Evolutionary conservation across 2,113 vertebrate genomes (phyloP).

Genomic region (Tretioscincus oriximinensis): DNA sequence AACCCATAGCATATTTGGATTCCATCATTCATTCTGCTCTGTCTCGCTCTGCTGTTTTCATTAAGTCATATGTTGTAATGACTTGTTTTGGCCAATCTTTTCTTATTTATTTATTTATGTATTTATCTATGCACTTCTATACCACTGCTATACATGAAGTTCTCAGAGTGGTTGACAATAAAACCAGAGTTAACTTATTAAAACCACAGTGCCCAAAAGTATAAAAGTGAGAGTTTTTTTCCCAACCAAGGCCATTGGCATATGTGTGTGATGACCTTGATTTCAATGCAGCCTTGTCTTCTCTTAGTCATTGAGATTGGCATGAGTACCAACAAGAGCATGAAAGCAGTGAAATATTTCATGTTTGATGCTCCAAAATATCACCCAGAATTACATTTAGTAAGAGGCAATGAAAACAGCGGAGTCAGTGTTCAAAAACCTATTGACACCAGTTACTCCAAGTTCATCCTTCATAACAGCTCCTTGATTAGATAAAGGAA

Average conservation of each 20-base stretch:
- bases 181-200: too few species aligned
- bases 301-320: not conserved
- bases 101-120: not conserved
- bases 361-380: not conserved
- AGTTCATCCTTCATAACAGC: not conserved
- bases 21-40: too few species aligned
- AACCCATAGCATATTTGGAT: not conserved
- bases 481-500: constrained; percentile 13
- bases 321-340: not conserved
- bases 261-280: too few species aligned
- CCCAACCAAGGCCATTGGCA: not conserved
- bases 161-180: too few species aligned
- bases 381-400: not conserved
- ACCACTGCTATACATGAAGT: too few species aligned
- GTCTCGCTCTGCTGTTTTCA: not conserved
- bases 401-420: not conserved
- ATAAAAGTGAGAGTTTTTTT: too few species aligned
- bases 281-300: not conserved
- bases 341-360: not conserved
- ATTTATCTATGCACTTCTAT: too few species aligned
- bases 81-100: not conserved
- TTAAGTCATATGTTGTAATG: not conserved
- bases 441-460: not conserved
- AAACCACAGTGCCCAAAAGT: too few species aligned
- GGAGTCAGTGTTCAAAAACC: constrained; percentile 2